These are phyloP conservation scores for Ahaetulla prasina DNA, from an alignment of 2,113 vertebrate genomes.

Conservation along the genomic window DNA sequence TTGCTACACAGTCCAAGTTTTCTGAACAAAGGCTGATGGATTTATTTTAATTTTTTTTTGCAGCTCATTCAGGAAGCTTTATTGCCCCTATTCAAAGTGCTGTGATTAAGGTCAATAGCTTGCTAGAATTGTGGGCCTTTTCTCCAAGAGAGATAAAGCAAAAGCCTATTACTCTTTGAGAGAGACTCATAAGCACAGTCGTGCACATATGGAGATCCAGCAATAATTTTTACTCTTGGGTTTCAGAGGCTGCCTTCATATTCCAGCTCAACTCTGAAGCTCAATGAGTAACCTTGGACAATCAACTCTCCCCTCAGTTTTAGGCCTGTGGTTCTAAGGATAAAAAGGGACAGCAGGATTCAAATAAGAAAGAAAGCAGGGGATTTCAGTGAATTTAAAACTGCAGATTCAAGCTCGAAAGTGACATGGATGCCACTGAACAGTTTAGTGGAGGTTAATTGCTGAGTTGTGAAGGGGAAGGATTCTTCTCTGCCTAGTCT, in stretches of 20 bases:
- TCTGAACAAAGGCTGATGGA: constrained; percentile 3
- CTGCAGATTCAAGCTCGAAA: not conserved
- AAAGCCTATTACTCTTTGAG: not conserved
- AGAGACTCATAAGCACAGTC: not conserved
- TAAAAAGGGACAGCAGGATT: not conserved
- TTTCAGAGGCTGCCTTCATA: not conserved
- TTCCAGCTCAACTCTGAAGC: not conserved
- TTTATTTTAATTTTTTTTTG: constrained; percentile 25
- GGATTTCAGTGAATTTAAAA: not conserved
- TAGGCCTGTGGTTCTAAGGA: not conserved
- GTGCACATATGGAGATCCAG: not conserved
- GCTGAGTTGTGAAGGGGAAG: not conserved
- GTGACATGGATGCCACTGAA: not conserved
- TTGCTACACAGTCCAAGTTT: not conserved
- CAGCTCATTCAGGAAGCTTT: constrained; percentile 18
- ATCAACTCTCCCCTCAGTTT: not conserved
- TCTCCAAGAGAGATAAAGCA: not conserved
- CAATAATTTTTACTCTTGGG: not conserved
- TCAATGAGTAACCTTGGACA: not conserved
- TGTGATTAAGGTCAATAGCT: constrained; percentile 20
- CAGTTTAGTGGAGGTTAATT: not conserved
- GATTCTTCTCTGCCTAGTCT: not conserved
- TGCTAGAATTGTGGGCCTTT: not conserved
- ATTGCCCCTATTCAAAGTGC: constrained; percentile 8
- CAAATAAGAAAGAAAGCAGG: not conserved